Evolutionary conservation across 1,140 invertebrate genomes (phyloP).

Genomic region (Melipona quadrifasciata): DNA sequence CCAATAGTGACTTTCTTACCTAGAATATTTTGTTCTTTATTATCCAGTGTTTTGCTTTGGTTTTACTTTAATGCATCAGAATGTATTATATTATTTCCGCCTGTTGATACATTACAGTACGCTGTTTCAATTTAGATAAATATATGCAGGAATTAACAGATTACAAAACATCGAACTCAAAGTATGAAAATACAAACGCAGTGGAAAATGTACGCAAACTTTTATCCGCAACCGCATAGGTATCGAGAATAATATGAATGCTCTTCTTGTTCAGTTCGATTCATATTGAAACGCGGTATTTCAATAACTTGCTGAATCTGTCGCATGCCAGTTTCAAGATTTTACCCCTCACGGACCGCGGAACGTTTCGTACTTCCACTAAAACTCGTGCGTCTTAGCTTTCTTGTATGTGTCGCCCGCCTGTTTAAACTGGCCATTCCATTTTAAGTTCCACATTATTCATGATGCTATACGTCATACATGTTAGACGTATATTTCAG

Average conservation of each 20-base stretch:
- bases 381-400: neutral
- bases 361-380: neutral
- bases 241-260: neutral
- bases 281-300: conserved; percentile 1
- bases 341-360: neutral
- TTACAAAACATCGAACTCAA: too few relatives aligned
- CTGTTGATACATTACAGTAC: too few relatives aligned
- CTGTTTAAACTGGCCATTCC: neutral
- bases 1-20: too few relatives aligned
- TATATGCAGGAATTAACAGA: too few relatives aligned
- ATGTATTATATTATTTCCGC: too few relatives aligned
- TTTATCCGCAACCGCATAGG: too few relatives aligned
- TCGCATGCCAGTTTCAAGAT: neutral
- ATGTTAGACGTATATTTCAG: neutral
- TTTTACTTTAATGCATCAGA: too few relatives aligned
- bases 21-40: too few relatives aligned
- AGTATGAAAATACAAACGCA: too few relatives aligned
- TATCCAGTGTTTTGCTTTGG: too few relatives aligned
- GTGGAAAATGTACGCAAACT: too few relatives aligned
- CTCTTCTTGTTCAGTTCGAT: conserved; percentile 4
- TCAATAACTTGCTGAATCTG: neutral
- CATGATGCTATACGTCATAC: neutral
- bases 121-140: too few relatives aligned
- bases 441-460: neutral
- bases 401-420: neutral